Conservation (phyloP, 2,113 vertebrate species). For the Labeo catla region DNA sequence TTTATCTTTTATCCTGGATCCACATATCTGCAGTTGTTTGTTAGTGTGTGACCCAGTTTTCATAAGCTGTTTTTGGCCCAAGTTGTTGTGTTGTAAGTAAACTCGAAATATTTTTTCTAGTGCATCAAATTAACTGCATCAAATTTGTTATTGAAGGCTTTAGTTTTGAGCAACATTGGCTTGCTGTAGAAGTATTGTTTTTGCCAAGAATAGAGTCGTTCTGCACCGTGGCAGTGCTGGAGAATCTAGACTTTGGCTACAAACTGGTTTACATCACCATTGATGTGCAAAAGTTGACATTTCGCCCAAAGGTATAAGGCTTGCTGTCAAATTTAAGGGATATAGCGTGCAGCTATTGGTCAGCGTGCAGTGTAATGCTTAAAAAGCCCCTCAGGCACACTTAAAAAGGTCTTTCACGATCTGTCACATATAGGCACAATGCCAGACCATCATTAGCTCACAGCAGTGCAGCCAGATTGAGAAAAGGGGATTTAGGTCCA, state of each 20-base stretch:
- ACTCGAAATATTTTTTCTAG: neutral
- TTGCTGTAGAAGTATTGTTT: neutral
- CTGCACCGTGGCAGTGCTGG: neutral
- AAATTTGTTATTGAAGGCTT: conserved; percentile 5
- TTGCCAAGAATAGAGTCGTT: neutral
- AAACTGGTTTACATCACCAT: neutral
- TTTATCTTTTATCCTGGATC: neutral
- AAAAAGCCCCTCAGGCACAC: conserved; percentile 64
- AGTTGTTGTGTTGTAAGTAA: conserved; percentile 1
- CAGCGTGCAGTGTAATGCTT: conserved; percentile 57
- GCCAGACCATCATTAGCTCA: conserved; percentile 69
- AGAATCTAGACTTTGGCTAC: conserved; percentile 7
- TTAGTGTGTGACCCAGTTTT: neutral
- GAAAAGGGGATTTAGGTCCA: conserved; percentile 36
- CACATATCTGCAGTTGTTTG: conserved; percentile 31
- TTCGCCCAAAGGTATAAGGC: conserved; percentile 16
- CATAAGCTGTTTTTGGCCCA: neutral
- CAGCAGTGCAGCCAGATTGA: conserved; percentile 51
- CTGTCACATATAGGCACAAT: conserved; percentile 62
- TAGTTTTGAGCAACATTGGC: neutral
- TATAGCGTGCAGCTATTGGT: conserved; percentile 46
- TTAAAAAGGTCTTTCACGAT: conserved; percentile 66
- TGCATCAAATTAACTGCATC: neutral
- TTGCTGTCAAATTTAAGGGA: conserved; percentile 49
- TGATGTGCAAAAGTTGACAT: conserved; percentile 33